Percentiles rank a stretch among this genome's conserved stretches.
phyloP scores from a whole-genome alignment of 2,113 vertebrate genomes.

The Oreamnos americanus region DNA sequence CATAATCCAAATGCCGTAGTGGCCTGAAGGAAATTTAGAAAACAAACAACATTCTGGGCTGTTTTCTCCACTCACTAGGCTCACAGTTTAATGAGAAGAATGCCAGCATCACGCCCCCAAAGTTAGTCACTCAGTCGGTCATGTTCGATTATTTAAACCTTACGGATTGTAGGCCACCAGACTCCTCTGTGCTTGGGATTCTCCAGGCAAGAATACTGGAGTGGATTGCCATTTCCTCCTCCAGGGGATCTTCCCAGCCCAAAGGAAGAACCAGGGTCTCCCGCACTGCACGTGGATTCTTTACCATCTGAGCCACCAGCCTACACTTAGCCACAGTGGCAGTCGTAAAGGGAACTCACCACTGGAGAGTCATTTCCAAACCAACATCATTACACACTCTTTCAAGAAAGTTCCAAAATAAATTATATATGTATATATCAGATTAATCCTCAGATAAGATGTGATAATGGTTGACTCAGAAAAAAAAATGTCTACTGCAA shows the following conservation, averaged over 20 bases:
- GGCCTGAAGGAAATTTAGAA: background rate
- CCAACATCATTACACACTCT: background rate
- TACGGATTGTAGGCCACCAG: background rate
- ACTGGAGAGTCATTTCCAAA: background rate
- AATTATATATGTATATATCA: background rate
- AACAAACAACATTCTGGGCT: background rate
- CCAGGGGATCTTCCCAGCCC: background rate
- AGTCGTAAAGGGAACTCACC: too few species aligned
- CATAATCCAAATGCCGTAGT: background rate
- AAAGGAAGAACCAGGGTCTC: background rate
- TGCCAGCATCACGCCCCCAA: background rate
- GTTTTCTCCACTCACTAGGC: background rate
- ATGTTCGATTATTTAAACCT: accelerated
- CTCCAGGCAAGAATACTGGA: background rate
- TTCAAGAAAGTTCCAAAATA: background rate
- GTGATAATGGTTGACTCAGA: background rate
- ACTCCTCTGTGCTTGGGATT: background rate
- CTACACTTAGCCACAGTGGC: background rate
- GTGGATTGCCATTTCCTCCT: background rate
- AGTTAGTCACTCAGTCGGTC: background rate
- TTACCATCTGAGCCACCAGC: background rate
- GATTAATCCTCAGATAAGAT: background rate
- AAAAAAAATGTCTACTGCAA: background rate
- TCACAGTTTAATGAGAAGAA: background rate
- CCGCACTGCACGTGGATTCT: background rate